Conservation (phyloP, 2,113 vertebrate genomes). For the Tetrax tetrax region DNA sequence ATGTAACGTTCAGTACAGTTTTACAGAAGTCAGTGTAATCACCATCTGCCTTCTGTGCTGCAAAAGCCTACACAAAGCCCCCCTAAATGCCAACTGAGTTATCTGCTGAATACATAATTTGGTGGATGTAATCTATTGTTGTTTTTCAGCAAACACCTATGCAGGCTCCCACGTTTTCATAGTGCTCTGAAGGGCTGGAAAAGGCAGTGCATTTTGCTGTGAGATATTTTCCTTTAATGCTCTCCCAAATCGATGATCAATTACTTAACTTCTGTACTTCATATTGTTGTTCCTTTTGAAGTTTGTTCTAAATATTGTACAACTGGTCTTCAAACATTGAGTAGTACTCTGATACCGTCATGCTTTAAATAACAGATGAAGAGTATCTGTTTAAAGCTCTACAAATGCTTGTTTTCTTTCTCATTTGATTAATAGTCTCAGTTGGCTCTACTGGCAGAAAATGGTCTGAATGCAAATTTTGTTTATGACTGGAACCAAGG, state of each 20-base stretch:
- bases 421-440: conserved; percentile 58
- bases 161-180: background rate
- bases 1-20: conserved; percentile 23
- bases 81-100: conserved; percentile 25
- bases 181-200: background rate
- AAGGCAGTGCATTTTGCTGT: background rate
- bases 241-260: background rate
- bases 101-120: conserved; percentile 28
- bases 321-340: conserved; percentile 25
- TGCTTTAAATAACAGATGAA: conserved; percentile 42
- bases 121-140: conserved; percentile 31
- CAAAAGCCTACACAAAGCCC: conserved; percentile 35
- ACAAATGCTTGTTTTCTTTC: conserved; percentile 52
- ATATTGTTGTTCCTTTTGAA: background rate
- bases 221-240: background rate
- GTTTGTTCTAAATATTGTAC: conserved; percentile 43
- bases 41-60: conserved; percentile 40
- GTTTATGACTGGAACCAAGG: conserved; percentile 40
- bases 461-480: conserved; percentile 49
- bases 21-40: conserved; percentile 32
- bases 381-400: conserved; percentile 32
- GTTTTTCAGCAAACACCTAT: conserved; percentile 22
- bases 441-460: conserved; percentile 36
- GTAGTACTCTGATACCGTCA: background rate
- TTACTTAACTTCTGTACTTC: background rate